A percentile compares a stretch with the other conserved stretches of the same genome.
phyloP scores from a whole-genome alignment of 2,888 invertebrate genomes.

The Leptura quadrifasciata region DNA sequence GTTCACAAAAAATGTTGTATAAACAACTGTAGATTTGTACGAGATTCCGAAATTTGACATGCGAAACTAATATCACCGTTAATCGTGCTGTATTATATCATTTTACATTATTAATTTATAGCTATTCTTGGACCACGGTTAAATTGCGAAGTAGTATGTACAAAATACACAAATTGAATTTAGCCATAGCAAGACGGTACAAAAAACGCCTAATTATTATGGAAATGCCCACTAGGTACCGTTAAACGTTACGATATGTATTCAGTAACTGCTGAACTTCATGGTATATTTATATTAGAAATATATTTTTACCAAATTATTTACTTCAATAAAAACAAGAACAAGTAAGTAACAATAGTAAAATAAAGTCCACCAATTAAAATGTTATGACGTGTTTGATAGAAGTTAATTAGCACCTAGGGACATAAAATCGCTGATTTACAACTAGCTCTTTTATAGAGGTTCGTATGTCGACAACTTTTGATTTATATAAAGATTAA shows the following conservation, averaged over 20 bases:
- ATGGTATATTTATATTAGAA: not conserved
- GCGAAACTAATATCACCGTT: too few relatives aligned
- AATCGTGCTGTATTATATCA: too few relatives aligned
- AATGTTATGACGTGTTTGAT: conserved; percentile 15
- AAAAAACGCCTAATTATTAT: not conserved
- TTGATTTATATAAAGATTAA: conserved; percentile 2
- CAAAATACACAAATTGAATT: too few relatives aligned
- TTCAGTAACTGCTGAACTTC: not conserved
- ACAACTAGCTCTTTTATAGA: conserved; percentile 10
- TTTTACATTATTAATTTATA: too few relatives aligned
- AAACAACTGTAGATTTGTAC: too few relatives aligned
- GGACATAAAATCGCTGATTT: conserved; percentile 17
- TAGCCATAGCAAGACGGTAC: not conserved
- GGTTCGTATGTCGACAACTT: conserved; percentile 7
- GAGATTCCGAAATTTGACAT: too few relatives aligned
- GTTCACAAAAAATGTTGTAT: too few relatives aligned
- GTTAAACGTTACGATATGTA: not conserved
- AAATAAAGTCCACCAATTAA: not conserved
- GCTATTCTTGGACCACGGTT: not conserved
- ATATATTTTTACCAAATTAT: not conserved
- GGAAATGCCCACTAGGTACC: not conserved
- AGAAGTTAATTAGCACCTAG: conserved; percentile 17
- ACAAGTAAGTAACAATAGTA: not conserved
- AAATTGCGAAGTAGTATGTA: too few relatives aligned
- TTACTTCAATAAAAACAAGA: not conserved